phyloP scores from a whole-genome alignment of 2,113 vertebrate species.

The Notarius quadriscutis region DNA sequence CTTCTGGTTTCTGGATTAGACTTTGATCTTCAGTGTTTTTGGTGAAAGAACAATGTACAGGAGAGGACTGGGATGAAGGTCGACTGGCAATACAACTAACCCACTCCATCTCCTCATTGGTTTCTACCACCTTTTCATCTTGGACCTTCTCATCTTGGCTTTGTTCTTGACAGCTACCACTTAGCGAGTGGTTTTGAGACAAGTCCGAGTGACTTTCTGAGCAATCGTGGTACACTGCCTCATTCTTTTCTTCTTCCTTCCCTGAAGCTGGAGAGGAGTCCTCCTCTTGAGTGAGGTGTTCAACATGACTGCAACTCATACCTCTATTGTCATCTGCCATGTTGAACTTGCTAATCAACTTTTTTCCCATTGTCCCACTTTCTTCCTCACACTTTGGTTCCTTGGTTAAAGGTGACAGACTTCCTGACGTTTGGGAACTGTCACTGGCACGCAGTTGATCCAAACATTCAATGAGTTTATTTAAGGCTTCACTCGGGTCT shows the following conservation, averaged over 20 bases:
- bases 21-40: neutral
- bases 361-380: conserved; percentile 11
- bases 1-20: conserved; percentile 9
- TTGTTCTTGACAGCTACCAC: neutral
- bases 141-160: conserved; percentile 37
- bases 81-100: neutral
- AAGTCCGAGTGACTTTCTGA: neutral
- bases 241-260: conserved; percentile 24
- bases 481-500: conserved; percentile 70
- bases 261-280: conserved; percentile 60
- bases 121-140: conserved; percentile 43
- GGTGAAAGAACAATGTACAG: neutral
- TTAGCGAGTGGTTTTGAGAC: neutral
- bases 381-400: conserved; percentile 48
- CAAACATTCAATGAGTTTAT: conserved; percentile 70
- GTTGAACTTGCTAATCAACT: conserved; percentile 39
- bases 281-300: conserved; percentile 44
- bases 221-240: neutral
- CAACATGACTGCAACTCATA: conserved; percentile 50
- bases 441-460: conserved; percentile 64
- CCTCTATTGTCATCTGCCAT: conserved; percentile 44
- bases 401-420: conserved; percentile 57
- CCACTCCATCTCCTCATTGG: conserved; percentile 24
- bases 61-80: neutral
- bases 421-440: conserved; percentile 64